These are phyloP conservation scores for Pedionomus torquatus DNA, from an alignment of 2,113 vertebrate species.

Conservation along the genomic window DNA sequence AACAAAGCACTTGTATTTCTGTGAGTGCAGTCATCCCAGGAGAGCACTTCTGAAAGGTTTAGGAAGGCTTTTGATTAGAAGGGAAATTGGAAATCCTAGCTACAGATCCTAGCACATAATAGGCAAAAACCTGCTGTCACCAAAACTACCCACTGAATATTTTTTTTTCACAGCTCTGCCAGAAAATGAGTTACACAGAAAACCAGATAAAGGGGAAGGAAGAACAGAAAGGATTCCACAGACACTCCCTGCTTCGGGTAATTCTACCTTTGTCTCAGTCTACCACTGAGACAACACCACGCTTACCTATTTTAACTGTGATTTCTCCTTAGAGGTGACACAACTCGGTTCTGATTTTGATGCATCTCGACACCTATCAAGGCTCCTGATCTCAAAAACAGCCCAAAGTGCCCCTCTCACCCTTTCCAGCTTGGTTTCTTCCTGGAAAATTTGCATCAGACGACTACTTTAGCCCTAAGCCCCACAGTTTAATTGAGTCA, in stretches of 20 bases:
- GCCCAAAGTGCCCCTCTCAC: not conserved
- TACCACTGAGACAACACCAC: rapidly evolving
- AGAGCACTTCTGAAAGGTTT: constrained; percentile 25
- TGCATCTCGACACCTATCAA: not conserved
- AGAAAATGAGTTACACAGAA: not conserved
- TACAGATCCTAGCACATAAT: not conserved
- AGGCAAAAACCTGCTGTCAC: constrained; percentile 10
- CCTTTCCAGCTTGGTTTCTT: not conserved
- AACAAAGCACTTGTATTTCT: not conserved
- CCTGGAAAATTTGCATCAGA: not conserved
- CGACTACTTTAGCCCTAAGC: not conserved
- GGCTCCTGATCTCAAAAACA: not conserved
- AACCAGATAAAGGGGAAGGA: not conserved
- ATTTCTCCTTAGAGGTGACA: not conserved
- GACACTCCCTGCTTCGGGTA: not conserved
- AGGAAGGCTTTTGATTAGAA: constrained; percentile 46
- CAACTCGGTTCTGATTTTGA: not conserved
- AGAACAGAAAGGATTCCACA: not conserved
- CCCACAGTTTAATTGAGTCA: not conserved
- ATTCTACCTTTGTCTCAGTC: not conserved
- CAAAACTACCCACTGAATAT: not conserved
- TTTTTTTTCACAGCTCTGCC: not conserved
- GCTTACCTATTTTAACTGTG: not conserved
- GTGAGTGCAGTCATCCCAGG: not conserved
- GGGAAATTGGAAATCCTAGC: constrained; percentile 35